Conservation (phyloP, 2,797 vertebrate genomes). For the Hippopotamyrus pictus region DNA sequence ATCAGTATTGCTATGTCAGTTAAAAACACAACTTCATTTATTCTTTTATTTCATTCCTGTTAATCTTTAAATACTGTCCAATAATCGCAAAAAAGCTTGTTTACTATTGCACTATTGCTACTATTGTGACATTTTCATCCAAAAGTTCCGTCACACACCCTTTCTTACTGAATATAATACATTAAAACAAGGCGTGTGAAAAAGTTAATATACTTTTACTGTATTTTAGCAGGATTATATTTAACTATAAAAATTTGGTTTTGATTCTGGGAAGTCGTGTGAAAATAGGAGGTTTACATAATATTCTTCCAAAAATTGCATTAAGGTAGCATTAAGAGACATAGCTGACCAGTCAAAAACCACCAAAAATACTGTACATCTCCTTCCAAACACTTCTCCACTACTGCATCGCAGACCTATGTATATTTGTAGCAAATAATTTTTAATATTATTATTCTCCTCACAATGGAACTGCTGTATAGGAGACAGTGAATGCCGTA, state of each 20-base stretch:
- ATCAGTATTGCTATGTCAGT: not conserved
- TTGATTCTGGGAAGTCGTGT: not conserved
- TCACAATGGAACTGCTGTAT: not conserved
- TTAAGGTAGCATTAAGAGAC: not conserved
- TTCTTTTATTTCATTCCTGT: not conserved
- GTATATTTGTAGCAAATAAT: not conserved
- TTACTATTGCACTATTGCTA: not conserved
- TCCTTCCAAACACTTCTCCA: not conserved
- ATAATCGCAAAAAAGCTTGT: not conserved
- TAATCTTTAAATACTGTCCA: not conserved
- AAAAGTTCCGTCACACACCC: not conserved
- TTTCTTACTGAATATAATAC: not conserved
- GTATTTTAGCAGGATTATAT: not conserved
- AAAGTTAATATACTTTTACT: not conserved
- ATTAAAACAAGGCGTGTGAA: not conserved
- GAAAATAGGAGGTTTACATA: not conserved
- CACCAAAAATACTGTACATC: not conserved
- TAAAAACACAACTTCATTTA: not conserved
- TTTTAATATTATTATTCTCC: not conserved
- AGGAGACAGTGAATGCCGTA: not conserved
- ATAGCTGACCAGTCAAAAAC: not conserved
- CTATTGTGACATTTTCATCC: not conserved
- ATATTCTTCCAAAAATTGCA: slow-evolving; percentile 2
- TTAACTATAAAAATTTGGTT: not conserved
- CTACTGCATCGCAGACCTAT: not conserved